Conservation (phyloP, 2,113 vertebrate genomes). For the Paradisaea rubra region DNA sequence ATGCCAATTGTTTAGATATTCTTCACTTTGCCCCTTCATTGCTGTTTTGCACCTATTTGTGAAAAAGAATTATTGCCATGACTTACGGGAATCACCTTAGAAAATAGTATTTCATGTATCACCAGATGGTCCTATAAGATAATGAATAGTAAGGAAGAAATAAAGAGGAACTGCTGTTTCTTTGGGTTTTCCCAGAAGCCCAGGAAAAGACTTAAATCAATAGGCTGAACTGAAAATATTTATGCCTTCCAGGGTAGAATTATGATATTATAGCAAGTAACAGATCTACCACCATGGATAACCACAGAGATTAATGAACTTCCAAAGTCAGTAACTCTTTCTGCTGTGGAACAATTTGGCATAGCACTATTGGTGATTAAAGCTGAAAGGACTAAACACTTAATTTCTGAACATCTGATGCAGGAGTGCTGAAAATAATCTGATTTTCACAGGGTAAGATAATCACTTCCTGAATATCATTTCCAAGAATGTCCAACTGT, state of each 20-base stretch:
- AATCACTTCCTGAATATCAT: not conserved
- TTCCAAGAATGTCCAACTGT: not conserved
- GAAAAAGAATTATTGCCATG: not conserved
- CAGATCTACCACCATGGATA: not conserved
- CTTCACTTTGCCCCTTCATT: not conserved
- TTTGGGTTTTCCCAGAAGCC: not conserved
- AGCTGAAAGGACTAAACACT: not conserved
- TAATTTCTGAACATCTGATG: not conserved
- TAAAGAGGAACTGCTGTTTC: not conserved
- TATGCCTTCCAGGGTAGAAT: not conserved
- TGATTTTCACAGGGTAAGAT: not conserved
- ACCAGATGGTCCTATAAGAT: not conserved
- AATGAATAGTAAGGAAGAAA: not conserved
- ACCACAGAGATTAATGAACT: not conserved
- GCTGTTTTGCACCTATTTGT: not conserved
- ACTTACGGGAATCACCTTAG: not conserved
- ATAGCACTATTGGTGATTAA: not conserved
- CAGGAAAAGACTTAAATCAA: not conserved
- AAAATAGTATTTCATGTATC: not conserved
- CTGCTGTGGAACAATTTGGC: not conserved
- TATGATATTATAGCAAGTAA: not conserved
- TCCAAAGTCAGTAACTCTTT: not conserved
- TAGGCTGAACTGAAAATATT: not conserved
- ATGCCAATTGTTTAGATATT: not conserved
- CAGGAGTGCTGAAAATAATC: not conserved